A percentile compares a stretch with the other conserved stretches of the same genome.
These are phyloP conservation scores for Chloropsis cyanopogon DNA, from an alignment of 2,113 vertebrate genomes.

Conservation along the genomic window DNA sequence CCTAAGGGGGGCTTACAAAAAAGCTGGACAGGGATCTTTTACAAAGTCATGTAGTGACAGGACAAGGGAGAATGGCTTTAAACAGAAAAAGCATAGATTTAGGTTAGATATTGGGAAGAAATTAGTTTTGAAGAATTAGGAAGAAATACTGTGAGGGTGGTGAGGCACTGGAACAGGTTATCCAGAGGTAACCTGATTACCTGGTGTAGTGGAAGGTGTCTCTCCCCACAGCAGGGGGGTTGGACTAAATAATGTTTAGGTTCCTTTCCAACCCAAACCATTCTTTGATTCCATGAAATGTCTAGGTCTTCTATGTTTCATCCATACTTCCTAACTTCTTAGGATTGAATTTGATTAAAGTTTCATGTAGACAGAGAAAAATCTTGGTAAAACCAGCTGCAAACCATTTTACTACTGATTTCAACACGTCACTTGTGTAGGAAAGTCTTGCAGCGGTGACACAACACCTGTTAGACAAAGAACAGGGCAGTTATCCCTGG, in stretches of 20 bases:
- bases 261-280: background rate
- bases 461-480: rapidly evolving
- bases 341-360: background rate
- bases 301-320: background rate
- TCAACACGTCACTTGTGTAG: background rate
- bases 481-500: background rate
- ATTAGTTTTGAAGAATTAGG: too few species aligned
- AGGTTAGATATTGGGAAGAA: background rate
- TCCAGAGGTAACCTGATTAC: background rate
- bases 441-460: background rate
- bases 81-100: background rate
- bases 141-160: too few species aligned
- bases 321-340: background rate
- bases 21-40: background rate
- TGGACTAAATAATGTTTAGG: background rate
- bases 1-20: background rate
- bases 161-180: background rate
- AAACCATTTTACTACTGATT: background rate
- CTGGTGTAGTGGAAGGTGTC: background rate
- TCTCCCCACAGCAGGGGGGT: rapidly evolving
- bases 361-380: background rate
- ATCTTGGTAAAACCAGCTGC: background rate
- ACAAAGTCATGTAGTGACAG: background rate
- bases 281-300: background rate
- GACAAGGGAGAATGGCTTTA: background rate